Conservation (phyloP, 2,888 invertebrate species). For the Anarsia innoxiella region DNA sequence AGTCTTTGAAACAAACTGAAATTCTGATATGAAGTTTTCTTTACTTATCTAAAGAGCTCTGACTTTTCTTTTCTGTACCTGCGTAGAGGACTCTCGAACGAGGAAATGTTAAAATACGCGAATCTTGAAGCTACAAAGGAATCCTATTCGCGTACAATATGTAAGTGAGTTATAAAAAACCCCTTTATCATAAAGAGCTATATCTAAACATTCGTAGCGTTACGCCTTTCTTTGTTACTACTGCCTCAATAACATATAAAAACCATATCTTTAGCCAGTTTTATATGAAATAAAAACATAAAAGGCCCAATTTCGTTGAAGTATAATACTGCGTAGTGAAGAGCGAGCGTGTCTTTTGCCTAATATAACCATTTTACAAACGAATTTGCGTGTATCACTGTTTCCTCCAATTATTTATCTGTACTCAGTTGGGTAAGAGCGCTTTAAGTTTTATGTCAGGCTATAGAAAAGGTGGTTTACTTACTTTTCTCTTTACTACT, state of each 20-base stretch:
- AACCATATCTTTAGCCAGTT: constrained; percentile 25
- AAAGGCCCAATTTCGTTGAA: constrained; percentile 45
- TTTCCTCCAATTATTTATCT: constrained; percentile 24
- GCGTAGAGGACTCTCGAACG: too few species aligned
- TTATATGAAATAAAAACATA: constrained; percentile 40
- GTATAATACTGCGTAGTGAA: constrained; percentile 37
- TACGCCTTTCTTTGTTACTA: constrained; percentile 36
- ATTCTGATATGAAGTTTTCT: too few species aligned
- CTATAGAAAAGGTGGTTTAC: too few species aligned
- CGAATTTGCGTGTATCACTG: constrained; percentile 18
- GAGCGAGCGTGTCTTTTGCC: constrained; percentile 51
- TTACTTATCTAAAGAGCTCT: too few species aligned
- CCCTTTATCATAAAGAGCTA: constrained; percentile 10
- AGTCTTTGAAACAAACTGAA: too few species aligned
- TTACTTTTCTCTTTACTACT: too few species aligned
- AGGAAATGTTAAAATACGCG: too few species aligned
- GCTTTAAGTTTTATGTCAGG: too few species aligned
- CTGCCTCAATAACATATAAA: constrained; percentile 29
- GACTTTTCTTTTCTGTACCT: too few species aligned
- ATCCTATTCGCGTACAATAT: constrained; percentile 5
- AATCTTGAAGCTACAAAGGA: constrained; percentile 8
- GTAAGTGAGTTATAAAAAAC: constrained; percentile 9
- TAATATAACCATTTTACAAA: constrained; percentile 57
- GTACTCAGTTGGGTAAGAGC: constrained; percentile 14
- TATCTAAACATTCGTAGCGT: constrained; percentile 17